phyloP scores from a whole-genome alignment of 2,888 invertebrate species.

The Cryptocephalus primarius region DNA sequence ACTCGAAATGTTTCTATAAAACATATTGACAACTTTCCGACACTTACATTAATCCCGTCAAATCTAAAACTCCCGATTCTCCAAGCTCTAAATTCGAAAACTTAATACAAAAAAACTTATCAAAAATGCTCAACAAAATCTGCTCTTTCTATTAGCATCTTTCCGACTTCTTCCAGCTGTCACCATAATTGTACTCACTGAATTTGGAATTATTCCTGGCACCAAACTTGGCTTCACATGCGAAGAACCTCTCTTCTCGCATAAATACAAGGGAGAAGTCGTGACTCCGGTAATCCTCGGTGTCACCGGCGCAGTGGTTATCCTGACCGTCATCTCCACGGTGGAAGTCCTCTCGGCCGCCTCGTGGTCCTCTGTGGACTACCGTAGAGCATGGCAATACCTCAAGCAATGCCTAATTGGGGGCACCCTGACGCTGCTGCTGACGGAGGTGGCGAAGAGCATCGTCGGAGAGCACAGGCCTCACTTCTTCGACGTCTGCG shows the following conservation, averaged over 20 bases:
- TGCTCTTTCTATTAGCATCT: not conserved
- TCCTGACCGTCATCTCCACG: conserved; percentile 38
- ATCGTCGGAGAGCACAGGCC: conserved; percentile 52
- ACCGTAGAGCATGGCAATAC: conserved; percentile 36
- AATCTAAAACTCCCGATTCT: no score
- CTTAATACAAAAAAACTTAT: no score
- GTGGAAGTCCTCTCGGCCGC: conserved; percentile 32
- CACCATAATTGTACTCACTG: conserved; percentile 1
- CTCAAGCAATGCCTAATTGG: conserved; percentile 50
- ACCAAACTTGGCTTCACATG: conserved; percentile 57
- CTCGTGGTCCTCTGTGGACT: conserved; percentile 30
- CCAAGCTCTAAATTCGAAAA: no score
- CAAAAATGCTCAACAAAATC: not conserved
- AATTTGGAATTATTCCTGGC: conserved; percentile 40
- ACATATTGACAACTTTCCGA: no score
- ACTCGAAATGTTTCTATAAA: no score
- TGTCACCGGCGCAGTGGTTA: conserved; percentile 36
- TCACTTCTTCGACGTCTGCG: conserved; percentile 63
- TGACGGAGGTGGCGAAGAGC: conserved; percentile 55
- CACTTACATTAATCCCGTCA: no score
- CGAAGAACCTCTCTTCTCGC: conserved; percentile 57
- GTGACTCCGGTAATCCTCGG: conserved; percentile 47
- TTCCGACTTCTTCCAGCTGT: conserved; percentile 2
- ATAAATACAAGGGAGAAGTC: conserved; percentile 57
- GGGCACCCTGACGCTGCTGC: conserved; percentile 46